Conservation (phyloP, 2,113 vertebrate species). For the Odocoileus virginianus region DNA sequence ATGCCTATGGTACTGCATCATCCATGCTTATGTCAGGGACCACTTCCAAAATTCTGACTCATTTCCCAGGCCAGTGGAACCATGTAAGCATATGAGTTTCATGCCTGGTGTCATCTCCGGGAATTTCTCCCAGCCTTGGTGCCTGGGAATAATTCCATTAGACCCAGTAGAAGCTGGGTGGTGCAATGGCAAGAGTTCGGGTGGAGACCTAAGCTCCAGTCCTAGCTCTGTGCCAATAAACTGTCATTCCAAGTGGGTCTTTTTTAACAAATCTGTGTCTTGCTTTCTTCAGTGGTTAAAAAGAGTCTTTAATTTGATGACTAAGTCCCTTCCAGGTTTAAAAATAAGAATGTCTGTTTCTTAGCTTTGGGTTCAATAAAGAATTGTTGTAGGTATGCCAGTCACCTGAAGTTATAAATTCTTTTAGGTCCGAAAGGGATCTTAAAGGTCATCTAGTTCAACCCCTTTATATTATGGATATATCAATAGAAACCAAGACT, state of each 20-base stretch:
- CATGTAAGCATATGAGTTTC: constrained; percentile 45
- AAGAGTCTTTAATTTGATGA: constrained; percentile 5
- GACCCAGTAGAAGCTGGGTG: neutral
- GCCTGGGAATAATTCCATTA: neutral
- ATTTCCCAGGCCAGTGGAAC: constrained; percentile 41
- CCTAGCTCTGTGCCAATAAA: neutral
- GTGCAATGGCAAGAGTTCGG: neutral
- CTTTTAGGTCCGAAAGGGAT: neutral
- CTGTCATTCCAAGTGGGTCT: neutral
- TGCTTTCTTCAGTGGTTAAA: neutral
- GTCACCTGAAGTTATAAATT: neutral
- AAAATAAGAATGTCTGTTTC: constrained; percentile 32
- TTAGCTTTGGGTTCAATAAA: constrained; percentile 19
- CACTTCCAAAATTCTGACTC: constrained; percentile 59
- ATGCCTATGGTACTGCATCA: constrained; percentile 37
- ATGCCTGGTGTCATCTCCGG: constrained; percentile 20
- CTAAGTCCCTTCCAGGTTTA: neutral
- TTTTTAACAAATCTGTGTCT: neutral
- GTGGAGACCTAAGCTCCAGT: neutral
- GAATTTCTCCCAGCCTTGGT: constrained; percentile 40
- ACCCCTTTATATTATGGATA: neutral
- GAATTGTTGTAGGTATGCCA: neutral
- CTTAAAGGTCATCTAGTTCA: neutral
- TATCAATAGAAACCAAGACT: neutral
- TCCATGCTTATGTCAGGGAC: constrained; percentile 25